Conservation (phyloP, 2,113 vertebrate species). For the Eulacestoma nigropectus region DNA sequence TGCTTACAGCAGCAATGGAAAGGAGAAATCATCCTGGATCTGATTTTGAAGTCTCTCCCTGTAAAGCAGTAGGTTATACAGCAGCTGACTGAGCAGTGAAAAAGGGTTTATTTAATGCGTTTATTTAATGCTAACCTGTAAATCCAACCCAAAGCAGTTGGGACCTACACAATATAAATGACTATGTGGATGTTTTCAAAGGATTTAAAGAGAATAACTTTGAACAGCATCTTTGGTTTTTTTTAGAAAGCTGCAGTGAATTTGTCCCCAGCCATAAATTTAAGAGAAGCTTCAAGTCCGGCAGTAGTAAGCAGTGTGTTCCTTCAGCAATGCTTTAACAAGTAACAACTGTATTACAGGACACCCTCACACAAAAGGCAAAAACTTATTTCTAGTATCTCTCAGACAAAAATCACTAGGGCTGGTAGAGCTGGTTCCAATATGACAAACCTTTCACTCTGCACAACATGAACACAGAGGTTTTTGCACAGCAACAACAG, state of each 20-base stretch:
- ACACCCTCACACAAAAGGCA: background rate
- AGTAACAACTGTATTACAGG: fast-evolving
- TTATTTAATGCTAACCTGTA: background rate
- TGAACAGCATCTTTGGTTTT: background rate
- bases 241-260: background rate
- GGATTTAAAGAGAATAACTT: background rate
- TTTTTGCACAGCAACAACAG: background rate
- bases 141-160: background rate
- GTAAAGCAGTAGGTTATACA: background rate
- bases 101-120: background rate
- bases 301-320: background rate
- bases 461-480: background rate
- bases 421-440: background rate
- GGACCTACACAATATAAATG: background rate
- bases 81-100: background rate
- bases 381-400: background rate
- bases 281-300: background rate
- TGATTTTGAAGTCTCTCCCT: background rate
- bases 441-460: background rate
- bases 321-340: background rate
- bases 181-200: background rate
- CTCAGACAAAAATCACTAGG: background rate
- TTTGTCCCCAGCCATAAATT: background rate
- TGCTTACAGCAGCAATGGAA: background rate
- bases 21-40: background rate